phyloP scores from a whole-genome alignment of 2,113 vertebrate species.

The Cyanistes caeruleus region DNA sequence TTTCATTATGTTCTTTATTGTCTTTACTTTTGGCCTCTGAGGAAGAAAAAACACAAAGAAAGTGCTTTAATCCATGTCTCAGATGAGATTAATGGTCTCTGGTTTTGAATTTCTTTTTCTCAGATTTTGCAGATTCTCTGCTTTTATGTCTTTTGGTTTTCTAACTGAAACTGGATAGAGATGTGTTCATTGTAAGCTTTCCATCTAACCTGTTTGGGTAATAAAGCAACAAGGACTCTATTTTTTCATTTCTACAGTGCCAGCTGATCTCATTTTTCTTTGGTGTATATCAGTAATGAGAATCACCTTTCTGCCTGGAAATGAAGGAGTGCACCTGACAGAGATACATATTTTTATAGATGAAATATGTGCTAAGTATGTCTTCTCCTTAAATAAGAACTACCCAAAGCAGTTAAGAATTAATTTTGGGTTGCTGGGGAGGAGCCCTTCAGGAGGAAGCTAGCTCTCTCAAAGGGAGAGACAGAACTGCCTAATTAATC shows the following conservation, averaged over 20 bases:
- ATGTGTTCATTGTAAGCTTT: not conserved
- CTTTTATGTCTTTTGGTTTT: not conserved
- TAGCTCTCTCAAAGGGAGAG: not conserved
- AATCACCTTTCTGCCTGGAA: not conserved
- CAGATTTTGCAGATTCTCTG: not conserved
- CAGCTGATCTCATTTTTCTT: not conserved
- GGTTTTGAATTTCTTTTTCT: slow-evolving; percentile 11
- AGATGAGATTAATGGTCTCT: not conserved
- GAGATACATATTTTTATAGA: not conserved
- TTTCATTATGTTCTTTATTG: slow-evolving; percentile 4
- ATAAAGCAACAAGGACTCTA: not conserved
- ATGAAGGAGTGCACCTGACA: not conserved
- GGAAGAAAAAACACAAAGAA: not conserved
- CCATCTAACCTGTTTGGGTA: not conserved
- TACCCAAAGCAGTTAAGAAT: not conserved
- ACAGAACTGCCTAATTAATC: not conserved
- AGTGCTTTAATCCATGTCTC: not conserved
- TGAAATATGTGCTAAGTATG: not conserved
- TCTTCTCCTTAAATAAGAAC: not conserved
- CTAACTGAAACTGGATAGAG: not conserved
- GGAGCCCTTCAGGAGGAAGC: not conserved
- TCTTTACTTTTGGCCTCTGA: not conserved
- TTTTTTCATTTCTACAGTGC: not conserved
- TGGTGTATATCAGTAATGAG: not conserved
- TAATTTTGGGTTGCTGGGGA: not conserved